Percentiles rank a stretch among this genome's conserved stretches.
phyloP scores from a whole-genome alignment of 2,113 vertebrate species.

The Coryphaenoides rupestris region DNA sequence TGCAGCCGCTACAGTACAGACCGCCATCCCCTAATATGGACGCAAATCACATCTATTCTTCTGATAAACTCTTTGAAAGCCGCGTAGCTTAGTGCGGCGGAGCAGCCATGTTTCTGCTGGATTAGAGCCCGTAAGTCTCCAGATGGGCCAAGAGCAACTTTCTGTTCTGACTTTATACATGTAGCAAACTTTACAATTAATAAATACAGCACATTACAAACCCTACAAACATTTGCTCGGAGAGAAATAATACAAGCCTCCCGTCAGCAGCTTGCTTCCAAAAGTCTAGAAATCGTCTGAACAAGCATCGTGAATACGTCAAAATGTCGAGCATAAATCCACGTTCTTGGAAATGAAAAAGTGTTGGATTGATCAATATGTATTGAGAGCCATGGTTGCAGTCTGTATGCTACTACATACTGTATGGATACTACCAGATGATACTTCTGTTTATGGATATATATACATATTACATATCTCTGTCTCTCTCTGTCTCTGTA shows the following conservation, averaged over 20 bases:
- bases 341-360: too few species aligned
- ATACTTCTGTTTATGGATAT: not conserved
- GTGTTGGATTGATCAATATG: too few species aligned
- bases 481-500: slow-evolving; percentile 7
- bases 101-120: slow-evolving; percentile 71
- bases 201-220: slow-evolving; percentile 32
- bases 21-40: slow-evolving; percentile 46
- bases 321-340: too few species aligned
- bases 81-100: slow-evolving; percentile 63
- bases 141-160: slow-evolving; percentile 62
- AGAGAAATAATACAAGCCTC: slow-evolving; percentile 21
- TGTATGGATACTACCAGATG: not conserved
- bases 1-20: slow-evolving; percentile 38
- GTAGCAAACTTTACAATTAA: slow-evolving; percentile 50
- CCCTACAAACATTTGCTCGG: slow-evolving; percentile 47
- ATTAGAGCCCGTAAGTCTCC: slow-evolving; percentile 63
- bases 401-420: too few species aligned
- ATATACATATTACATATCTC: slow-evolving; percentile 6
- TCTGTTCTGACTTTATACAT: slow-evolving; percentile 37
- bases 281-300: slow-evolving; percentile 10
- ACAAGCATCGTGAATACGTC: not conserved
- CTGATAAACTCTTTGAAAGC: slow-evolving; percentile 63
- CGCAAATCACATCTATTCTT: slow-evolving; percentile 41
- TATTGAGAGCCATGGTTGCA: too few species aligned
- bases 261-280: slow-evolving; percentile 44